Evolutionary conservation across 2,113 vertebrate species (phyloP), one percentile per base, ranked within the genome.

Genomic region (Vimba vimba): DNA sequence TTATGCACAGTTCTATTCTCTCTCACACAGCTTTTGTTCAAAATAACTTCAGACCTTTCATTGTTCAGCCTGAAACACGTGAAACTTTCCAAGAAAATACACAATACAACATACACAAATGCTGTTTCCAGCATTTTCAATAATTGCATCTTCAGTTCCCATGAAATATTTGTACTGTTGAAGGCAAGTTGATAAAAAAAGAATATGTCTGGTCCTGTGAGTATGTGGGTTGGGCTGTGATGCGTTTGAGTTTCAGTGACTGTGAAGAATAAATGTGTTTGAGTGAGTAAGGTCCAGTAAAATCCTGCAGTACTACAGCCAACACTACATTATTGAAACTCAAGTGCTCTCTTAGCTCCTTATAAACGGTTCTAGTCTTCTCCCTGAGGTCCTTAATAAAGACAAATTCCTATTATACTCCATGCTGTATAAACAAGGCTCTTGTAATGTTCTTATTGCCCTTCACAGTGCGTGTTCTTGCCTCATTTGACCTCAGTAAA

Each of bases 401-500:
- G 71, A 86, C 85, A 39, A 50, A 39, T 52, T 43, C 43, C 73
- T 52, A 82, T 82, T 82, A 66, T 36, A 68, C 47, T 55, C 12
- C 21, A 39, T 19, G 33, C 27, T 71, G 47, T 39, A 83, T 73
- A 86, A 68, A 79, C 71, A 86, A 47, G 43, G 69, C 57, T 47
- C 33, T 71, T 73, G 66, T 73, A 71, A 60, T 33, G 19, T 81
- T 62, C 79, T 60, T 21, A 43, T 43, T 66, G 55, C 43, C 45
- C 57, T 83, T 86, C 57, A 43, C 79, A 45, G 79, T 23, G 55
- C 66, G 6, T 62, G 11, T 64, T 60, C 15, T 71, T 62, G 68
- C 71, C 85, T 80, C 78, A 64, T 60, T 82, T 86, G 39, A 86
- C 85, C 79, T 68, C 71, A 68, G 69, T 52, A 74, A 82, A 86